phyloP scores from a whole-genome alignment of 2,797 vertebrate genomes.

The Danio tinwini region DNA sequence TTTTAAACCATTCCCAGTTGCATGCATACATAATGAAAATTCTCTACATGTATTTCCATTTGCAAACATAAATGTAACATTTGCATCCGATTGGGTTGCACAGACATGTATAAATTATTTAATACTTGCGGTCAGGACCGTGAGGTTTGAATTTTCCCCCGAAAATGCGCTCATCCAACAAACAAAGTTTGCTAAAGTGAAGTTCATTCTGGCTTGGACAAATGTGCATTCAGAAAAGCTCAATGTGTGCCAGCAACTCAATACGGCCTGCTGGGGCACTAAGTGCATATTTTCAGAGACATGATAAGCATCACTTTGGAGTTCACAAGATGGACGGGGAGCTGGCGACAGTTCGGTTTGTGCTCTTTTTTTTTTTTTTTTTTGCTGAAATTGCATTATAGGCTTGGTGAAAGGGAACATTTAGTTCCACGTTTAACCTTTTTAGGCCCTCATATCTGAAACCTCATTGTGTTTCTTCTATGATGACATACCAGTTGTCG shows the following conservation, averaged over 20 bases:
- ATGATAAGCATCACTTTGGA: constrained; percentile 65
- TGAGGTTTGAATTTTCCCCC: constrained; percentile 42
- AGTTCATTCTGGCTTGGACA: constrained; percentile 57
- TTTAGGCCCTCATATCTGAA: constrained; percentile 26
- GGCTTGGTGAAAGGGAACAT: constrained; percentile 51
- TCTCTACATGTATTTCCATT: constrained; percentile 17
- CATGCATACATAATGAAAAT: too few relatives aligned
- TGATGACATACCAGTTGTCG: constrained; percentile 49
- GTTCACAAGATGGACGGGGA: constrained; percentile 53
- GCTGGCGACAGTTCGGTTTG: constrained; percentile 41
- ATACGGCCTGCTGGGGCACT: constrained; percentile 59
- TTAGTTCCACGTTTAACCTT: constrained; percentile 48
- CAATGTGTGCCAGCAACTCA: constrained; percentile 58
- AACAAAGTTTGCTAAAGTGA: constrained; percentile 53
- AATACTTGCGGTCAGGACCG: constrained; percentile 16
- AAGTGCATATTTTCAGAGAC: constrained; percentile 59
- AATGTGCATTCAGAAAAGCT: constrained; percentile 56
- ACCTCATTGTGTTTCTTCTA: constrained; percentile 28
- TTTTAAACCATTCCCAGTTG: too few relatives aligned
- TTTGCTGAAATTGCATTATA: constrained; percentile 56
- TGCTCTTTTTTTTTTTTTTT: constrained; percentile 33
- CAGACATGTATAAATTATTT: constrained; percentile 18
- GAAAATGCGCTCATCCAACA: constrained; percentile 42
- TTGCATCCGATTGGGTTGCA: constrained; percentile 7
- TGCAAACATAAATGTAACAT: constrained; percentile 17